These are phyloP conservation scores for Blastobasis lacticolella DNA, from an alignment of 2,888 invertebrate genomes.

Conservation along the genomic window DNA sequence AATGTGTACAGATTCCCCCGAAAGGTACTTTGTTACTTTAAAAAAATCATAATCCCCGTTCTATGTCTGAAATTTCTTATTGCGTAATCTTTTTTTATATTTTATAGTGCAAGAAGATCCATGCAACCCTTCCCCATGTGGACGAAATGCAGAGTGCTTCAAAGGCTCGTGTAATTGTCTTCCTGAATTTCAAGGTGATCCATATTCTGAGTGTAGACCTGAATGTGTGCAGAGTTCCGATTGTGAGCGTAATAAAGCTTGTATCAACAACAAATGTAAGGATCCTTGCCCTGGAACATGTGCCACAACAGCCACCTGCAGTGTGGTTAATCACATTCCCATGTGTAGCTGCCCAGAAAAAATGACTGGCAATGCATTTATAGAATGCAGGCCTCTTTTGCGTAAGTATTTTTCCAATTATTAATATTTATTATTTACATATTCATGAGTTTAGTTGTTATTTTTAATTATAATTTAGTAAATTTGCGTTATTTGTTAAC, in stretches of 20 bases:
- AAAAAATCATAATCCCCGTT: neutral
- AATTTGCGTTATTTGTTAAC: slow-evolving; percentile 17
- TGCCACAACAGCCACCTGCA: slow-evolving; percentile 82
- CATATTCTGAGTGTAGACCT: slow-evolving; percentile 83
- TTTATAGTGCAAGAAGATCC: slow-evolving; percentile 68
- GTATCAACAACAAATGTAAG: slow-evolving; percentile 81
- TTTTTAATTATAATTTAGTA: no score
- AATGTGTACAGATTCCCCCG: slow-evolving; percentile 50
- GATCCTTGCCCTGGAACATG: slow-evolving; percentile 88
- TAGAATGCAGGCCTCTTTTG: slow-evolving; percentile 72
- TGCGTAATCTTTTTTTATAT: neutral
- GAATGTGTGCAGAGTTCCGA: slow-evolving; percentile 86
- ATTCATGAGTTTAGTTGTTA: neutral
- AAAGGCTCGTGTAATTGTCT: slow-evolving; percentile 82
- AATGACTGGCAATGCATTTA: slow-evolving; percentile 81
- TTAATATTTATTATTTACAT: neutral
- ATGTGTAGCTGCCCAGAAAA: slow-evolving; percentile 76
- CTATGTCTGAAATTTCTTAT: neutral
- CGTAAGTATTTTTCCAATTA: slow-evolving; percentile 40
- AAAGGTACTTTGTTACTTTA: slow-evolving; percentile 33
- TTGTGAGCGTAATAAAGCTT: slow-evolving; percentile 80
- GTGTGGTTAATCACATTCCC: slow-evolving; percentile 77
- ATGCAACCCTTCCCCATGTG: slow-evolving; percentile 79
- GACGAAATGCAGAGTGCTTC: slow-evolving; percentile 81
- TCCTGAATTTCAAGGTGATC: slow-evolving; percentile 84